Base-by-base conservation (phyloP, 2,797 vertebrate species). In the Benthosema pterotum region DNA sequence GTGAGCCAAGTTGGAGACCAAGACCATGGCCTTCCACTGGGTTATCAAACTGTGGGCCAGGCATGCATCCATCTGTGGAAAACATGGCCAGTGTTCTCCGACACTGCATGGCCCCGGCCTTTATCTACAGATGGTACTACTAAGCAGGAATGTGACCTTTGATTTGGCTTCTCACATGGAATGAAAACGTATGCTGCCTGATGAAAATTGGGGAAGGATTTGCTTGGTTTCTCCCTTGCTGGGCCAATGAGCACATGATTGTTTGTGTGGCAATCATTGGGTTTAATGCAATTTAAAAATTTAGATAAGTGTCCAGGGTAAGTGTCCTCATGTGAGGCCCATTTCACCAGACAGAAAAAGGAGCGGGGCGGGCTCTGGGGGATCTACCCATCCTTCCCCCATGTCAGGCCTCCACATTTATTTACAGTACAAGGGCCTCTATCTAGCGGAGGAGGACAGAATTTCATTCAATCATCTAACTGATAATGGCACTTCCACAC, bases 51-150 rank as follows among this genome's bases (percentile, higher is more conserved):
- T 89, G 88, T 82, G 87, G 86, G 83, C 85, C 87, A 90, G 89
- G 89, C 92, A 88, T 78, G 86, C 83, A 83, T 92, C 91, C 92
- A 93, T 94, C 92, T 93, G 92, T 88, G 91, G 89, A 90, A 89
- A 92, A 88, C 86, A 87, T 83, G 85, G 87, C 86, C 84, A 83
- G 85, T 86, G 85, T 87, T 91, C 88, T 88, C 80, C 75, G 84
- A 83, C 80, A 83, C 85, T 81, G 85, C 84, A 89, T 83, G 83
- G 84, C 82, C 84, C 80, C 73, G 82, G 79, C 85, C 90, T 91
- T 74, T 90, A 92, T 90, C 89, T 92, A 84, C 91, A 93, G 91
- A 93, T 92, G 91, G 90, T 90, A 90, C 85, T 77, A 82, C 86
- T 81, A 81, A 88, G 86, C 79, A 87, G 85, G 89, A 91, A 93